These are phyloP conservation scores for Eulemur coronatus DNA, from an alignment of 2,797 vertebrate genomes.

Conservation along the genomic window DNA sequence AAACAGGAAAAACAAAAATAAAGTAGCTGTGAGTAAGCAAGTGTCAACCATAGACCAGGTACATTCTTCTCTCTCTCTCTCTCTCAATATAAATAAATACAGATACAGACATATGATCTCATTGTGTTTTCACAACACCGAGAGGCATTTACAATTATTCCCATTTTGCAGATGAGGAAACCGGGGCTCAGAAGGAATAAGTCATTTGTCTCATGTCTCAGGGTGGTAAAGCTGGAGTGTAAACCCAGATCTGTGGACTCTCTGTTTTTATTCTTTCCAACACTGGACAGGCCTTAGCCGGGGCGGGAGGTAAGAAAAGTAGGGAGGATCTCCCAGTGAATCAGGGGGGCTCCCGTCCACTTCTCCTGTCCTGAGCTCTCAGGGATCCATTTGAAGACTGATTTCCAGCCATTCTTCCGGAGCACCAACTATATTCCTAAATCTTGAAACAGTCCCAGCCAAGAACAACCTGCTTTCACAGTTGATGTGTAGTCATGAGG, in stretches of 20 bases:
- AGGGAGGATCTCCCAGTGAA: background rate
- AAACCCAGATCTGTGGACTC: background rate
- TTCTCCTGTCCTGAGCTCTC: background rate
- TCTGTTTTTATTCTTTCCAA: background rate
- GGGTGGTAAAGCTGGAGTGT: too few species aligned
- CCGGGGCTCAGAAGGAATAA: background rate
- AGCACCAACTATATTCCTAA: conserved; percentile 72
- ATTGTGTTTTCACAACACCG: background rate
- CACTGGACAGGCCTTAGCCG: rapidly evolving
- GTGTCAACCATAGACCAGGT: rapidly evolving
- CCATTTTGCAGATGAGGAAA: background rate
- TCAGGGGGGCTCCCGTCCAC: rapidly evolving
- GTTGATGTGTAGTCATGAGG: conserved; percentile 79
- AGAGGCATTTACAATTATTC: background rate
- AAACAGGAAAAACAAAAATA: background rate
- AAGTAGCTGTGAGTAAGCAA: rapidly evolving
- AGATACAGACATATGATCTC: background rate
- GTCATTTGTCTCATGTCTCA: background rate
- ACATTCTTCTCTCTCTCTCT: background rate
- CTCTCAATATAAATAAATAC: background rate
- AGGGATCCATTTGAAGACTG: background rate
- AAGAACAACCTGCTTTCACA: conserved; percentile 72
- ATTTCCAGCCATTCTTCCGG: conserved; percentile 62
- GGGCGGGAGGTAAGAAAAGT: rapidly evolving
- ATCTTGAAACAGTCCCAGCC: conserved; percentile 75